These are phyloP conservation scores for Mandrillus leucophaeus DNA, from an alignment of 2,113 vertebrate species.

Conservation along the genomic window DNA sequence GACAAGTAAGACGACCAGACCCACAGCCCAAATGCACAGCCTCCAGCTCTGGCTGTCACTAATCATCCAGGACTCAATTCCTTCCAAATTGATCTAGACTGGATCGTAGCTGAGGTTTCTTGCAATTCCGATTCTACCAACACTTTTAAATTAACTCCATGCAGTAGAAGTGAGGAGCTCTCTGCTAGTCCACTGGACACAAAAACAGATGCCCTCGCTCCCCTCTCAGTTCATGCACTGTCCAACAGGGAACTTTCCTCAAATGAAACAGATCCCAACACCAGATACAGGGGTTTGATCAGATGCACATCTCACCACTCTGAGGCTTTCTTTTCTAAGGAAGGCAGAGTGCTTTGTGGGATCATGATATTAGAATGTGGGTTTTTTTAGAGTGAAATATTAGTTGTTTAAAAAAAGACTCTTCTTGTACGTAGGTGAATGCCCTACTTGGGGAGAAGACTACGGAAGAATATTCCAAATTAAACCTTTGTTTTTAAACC, in stretches of 20 bases:
- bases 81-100: background rate
- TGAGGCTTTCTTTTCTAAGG: background rate
- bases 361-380: fast-evolving
- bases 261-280: fast-evolving
- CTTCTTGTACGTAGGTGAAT: fast-evolving
- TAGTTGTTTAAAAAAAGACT: background rate
- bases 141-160: background rate
- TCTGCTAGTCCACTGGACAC: background rate
- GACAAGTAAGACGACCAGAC: background rate
- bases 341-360: background rate
- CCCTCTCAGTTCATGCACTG: too few species aligned
- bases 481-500: conserved; percentile 87
- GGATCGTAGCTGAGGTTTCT: background rate
- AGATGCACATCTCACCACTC: fast-evolving
- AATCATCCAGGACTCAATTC: background rate
- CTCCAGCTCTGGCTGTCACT: background rate
- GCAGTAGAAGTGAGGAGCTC: fast-evolving
- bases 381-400: background rate
- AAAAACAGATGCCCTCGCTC: fast-evolving
- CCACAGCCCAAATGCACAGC: background rate
- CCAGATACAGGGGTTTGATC: too few species aligned
- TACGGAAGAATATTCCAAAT: background rate
- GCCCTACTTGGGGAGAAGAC: background rate
- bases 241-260: fast-evolving
- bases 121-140: background rate